A percentile compares a stretch with the other conserved stretches of the same genome.
These are phyloP conservation scores for Lasioglossum pauxillum DNA, from an alignment of 2,888 invertebrate species.

Conservation along the genomic window DNA sequence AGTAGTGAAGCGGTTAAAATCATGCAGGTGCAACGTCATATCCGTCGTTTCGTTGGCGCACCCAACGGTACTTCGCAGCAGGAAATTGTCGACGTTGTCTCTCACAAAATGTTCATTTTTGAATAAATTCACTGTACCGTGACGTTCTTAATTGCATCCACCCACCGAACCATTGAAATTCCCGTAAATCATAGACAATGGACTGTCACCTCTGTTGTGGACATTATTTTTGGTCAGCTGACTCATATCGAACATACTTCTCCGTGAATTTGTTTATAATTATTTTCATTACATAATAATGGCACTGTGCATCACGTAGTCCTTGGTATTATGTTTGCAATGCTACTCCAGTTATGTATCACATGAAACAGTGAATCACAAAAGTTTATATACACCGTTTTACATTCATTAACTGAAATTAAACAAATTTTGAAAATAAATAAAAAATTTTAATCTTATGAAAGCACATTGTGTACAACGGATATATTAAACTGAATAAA, in stretches of 20 bases:
- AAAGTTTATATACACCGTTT: neutral
- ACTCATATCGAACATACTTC: slow-evolving; percentile 1
- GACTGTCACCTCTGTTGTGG: neutral
- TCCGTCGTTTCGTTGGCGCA: slow-evolving; percentile 61
- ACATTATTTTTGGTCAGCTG: slow-evolving; percentile 18
- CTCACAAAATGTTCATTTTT: slow-evolving; percentile 66
- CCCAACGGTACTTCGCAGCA: slow-evolving; percentile 55
- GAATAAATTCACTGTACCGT: slow-evolving; percentile 67
- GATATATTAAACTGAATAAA: neutral
- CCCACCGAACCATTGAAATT: slow-evolving; percentile 43
- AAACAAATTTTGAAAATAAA: neutral
- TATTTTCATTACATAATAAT: neutral
- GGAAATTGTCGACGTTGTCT: slow-evolving; percentile 63
- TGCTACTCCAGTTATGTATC: neutral
- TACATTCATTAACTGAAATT: neutral
- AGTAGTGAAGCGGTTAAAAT: neutral
- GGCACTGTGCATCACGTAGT: neutral
- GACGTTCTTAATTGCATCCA: slow-evolving; percentile 56
- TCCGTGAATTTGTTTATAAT: neutral
- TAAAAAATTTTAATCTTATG: neutral
- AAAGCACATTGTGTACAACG: no score
- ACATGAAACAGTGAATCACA: neutral
- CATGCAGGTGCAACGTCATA: slow-evolving; percentile 50
- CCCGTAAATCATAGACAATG: slow-evolving; percentile 38
- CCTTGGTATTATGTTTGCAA: neutral